Evolutionary conservation across 2,797 vertebrate genomes (phyloP), one percentile per base, ranked within the genome.

Genomic region (Muscicapa striata): DNA sequence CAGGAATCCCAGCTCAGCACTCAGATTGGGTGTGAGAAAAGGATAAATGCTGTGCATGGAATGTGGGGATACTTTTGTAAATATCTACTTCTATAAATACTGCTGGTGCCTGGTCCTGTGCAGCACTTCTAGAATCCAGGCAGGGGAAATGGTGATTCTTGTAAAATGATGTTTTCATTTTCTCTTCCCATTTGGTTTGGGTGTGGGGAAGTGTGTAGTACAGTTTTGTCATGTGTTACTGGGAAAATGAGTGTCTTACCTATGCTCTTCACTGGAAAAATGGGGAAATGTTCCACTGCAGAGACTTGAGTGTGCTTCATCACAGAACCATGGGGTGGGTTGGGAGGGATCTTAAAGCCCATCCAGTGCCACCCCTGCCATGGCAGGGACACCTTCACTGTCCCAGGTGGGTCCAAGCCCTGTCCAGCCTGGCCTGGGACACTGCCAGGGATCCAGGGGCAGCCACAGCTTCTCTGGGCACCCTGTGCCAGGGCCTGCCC

Each of bases 371-470:
- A 11, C 27, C 9, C 18, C 19, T 68, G 13, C 6, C 30, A 57
- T 34, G 34, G 34, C 7, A 34, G 34, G 34, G 34, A 34, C 34
- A 34, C 34, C 34, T 34, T 34, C 46, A 17, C n/a, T 41, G 1
- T 10, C 26, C 59, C 52, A 70, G 64, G 21, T 0, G 2, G 21
- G n/a, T 70, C 79, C 64, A 10, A 11, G 16, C 57, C 26, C 41
- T 0, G 0, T 45, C 43, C 64, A 70, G 0, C 41, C 77, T 54
- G 46, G 15, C 54, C 30, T 36, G 8, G 63, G 19, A 0, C 30
- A 59, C 5, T 41, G 0, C 32, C 64, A 57, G 57, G 72, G 38
- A 46, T 59, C 12, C 45, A 84, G 64, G 38, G 12, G 12, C 57
- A 70, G 43, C 29, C 72, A 2, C 58, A 64, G 58, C 66, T 76